phyloP scores from a whole-genome alignment of 2,888 invertebrate species.

The Cheilosia urbana region DNA sequence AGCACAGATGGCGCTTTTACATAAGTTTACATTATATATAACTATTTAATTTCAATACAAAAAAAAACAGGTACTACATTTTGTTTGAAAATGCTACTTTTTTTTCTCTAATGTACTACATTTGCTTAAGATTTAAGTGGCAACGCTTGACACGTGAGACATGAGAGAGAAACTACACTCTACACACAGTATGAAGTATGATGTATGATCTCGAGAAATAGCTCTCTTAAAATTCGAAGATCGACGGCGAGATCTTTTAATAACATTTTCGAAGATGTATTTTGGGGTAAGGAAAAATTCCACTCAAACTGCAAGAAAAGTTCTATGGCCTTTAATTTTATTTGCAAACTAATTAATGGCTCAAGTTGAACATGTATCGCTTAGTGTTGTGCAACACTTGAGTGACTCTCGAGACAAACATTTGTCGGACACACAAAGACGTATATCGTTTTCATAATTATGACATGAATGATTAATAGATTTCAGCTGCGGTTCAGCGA shows the following conservation, averaged over 20 bases:
- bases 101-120: no score
- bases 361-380: not conserved
- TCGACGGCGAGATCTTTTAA: constrained; percentile 1
- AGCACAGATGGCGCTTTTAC: no score
- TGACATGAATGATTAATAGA: constrained; percentile 35
- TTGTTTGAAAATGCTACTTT: no score
- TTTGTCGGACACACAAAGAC: constrained; percentile 28
- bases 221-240: constrained; percentile 41
- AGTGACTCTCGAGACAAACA: constrained; percentile 16
- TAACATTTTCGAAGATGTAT: constrained; percentile 27
- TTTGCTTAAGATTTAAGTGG: no score
- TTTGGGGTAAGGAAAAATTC: not conserved
- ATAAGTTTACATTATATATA: no score
- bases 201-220: not conserved
- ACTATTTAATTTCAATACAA: no score
- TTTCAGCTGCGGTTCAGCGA: constrained; percentile 33
- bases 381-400: constrained; percentile 11
- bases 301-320: not conserved
- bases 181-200: not conserved
- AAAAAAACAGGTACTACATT: no score
- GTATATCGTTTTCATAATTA: constrained; percentile 15
- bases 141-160: not conserved
- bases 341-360: not conserved
- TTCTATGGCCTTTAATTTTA: constrained; percentile 21
- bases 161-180: not conserved